phyloP scores from a whole-genome alignment of 2,113 vertebrate species.

The Suricata suricatta region DNA sequence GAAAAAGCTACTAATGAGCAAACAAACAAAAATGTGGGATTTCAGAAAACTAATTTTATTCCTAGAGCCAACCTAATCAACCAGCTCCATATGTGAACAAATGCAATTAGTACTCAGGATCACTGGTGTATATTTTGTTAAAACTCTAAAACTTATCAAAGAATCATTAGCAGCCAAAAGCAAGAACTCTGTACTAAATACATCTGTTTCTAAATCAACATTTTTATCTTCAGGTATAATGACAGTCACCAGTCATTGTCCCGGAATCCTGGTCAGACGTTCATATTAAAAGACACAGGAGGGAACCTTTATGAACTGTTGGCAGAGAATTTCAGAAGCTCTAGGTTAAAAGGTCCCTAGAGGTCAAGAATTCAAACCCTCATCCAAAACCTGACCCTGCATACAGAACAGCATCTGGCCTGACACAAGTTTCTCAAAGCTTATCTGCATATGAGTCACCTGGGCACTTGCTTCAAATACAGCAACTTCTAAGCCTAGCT shows the following conservation, averaged over 20 bases:
- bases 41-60: slow-evolving; percentile 52
- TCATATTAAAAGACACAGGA: not conserved
- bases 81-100: not conserved
- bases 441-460: not conserved
- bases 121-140: slow-evolving; percentile 51
- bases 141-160: slow-evolving; percentile 56
- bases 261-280: not conserved
- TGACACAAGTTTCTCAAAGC: not conserved
- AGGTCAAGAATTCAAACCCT: slow-evolving; percentile 4
- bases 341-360: not conserved
- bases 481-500: not conserved
- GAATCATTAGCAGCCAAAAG: slow-evolving; percentile 40
- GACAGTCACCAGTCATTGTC: not conserved
- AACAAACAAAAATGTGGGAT: slow-evolving; percentile 37
- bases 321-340: not conserved
- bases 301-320: not conserved
- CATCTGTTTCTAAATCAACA: slow-evolving; percentile 48
- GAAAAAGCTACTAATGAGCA: not conserved
- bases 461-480: not conserved
- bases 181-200: slow-evolving; percentile 53
- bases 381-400: not conserved
- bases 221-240: slow-evolving; percentile 48
- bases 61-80: slow-evolving; percentile 50
- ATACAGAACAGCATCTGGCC: not conserved
- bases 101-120: slow-evolving; percentile 45